Evolutionary conservation across 2,888 invertebrate species (phyloP), one percentile per base, ranked within the genome.

Genomic region (Microdon myrmicae): DNA sequence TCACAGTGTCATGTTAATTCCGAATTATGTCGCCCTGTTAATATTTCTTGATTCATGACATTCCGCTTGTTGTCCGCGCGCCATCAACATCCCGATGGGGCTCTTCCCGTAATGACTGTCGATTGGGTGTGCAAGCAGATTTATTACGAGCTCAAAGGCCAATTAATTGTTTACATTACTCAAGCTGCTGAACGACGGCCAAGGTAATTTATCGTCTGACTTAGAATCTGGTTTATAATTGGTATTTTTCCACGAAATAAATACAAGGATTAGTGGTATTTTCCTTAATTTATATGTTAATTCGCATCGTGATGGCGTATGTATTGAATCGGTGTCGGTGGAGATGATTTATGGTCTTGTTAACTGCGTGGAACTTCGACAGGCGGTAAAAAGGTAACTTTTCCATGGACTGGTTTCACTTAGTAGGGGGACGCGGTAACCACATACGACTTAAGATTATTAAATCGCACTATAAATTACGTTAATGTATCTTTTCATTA

Each of bases 1-100:
- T 55, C 56, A 64, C 59, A 54, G 60, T 68, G 68, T 68, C 68
- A 53, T 68, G 67, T 66, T 59, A 68, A 61, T 68, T 66, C 59
- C 48, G 48, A 66, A 66, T 66, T 66, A 59, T 66, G 53, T 59
- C 47, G 58, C 13, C 19, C 45, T 51, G 19, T 64, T 35, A 19
- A 29, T 51, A 56, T 64, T 47, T 51, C 39, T 37, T 51, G 37
- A 56, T 56, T 49, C 51, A 61, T 32, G n/a, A n/a, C n/a, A 38
- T 25, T 43, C 23, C 34, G 16, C 20, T 25, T 20, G 31, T 14
- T 35, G 10, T 8, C 12, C 8, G 5, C 9, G 5, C 25, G n/a
- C 6, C 31, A 14, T 14, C 8, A 17, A 7, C 19, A 17, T n/a
- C 25, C 23, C 7, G 8, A 10, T n/a, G 19, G 4, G 23, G 9